These are phyloP conservation scores for Pyrrhosoma nymphula DNA, from an alignment of 2,888 invertebrate species.

Conservation along the genomic window DNA sequence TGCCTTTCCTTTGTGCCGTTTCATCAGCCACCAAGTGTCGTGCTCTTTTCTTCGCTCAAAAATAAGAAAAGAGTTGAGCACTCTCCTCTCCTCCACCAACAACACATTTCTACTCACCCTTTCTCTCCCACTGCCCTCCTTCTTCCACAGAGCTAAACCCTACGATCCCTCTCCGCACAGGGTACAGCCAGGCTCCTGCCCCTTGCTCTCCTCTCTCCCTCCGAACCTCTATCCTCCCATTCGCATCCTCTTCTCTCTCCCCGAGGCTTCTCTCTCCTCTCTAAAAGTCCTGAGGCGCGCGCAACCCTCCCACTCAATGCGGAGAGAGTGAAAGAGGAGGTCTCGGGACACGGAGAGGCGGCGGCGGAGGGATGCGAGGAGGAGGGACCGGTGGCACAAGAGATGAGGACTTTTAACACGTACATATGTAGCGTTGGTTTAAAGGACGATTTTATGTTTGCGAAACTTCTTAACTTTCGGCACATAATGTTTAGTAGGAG, in stretches of 20 bases:
- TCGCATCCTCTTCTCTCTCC: background rate
- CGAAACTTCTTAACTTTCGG: conserved; percentile 43
- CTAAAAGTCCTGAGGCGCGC: background rate
- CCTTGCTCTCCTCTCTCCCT: background rate
- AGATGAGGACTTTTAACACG: background rate
- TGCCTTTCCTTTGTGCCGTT: conserved; percentile 61
- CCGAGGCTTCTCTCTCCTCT: background rate
- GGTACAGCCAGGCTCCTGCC: background rate
- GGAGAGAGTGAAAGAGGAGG: background rate
- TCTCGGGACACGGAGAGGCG: background rate
- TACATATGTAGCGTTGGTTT: background rate
- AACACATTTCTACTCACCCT: too few relatives aligned
- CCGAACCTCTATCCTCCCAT: background rate
- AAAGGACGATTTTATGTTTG: conserved; percentile 41
- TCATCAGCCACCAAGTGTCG: conserved; percentile 65
- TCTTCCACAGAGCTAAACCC: background rate
- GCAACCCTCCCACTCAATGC: background rate
- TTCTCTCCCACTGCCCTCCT: background rate
- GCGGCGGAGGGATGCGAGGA: background rate
- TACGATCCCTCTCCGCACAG: background rate
- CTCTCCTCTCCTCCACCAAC: background rate
- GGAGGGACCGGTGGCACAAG: background rate
- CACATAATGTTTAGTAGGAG: background rate
- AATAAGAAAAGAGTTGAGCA: background rate
- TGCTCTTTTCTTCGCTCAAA: conserved; percentile 8